These are phyloP conservation scores for Phortica variegata DNA, from an alignment of 1,140 invertebrate genomes.

Conservation along the genomic window DNA sequence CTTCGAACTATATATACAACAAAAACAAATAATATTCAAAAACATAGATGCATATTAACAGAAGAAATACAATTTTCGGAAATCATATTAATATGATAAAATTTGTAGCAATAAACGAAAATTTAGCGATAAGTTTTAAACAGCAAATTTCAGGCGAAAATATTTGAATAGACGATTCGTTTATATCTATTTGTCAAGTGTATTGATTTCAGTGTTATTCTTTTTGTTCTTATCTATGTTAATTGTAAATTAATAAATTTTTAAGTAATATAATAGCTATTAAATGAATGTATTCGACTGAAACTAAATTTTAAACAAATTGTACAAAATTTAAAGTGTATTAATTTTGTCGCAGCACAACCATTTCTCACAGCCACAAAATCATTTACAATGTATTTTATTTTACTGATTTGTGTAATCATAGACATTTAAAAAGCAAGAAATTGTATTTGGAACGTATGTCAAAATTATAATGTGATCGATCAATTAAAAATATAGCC, in stretches of 20 bases:
- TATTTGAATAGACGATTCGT: constrained; percentile 23
- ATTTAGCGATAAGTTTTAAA: constrained; percentile 13
- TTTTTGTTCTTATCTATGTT: constrained; percentile 36
- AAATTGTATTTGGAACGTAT: too few relatives aligned
- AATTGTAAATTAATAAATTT: constrained; percentile 51
- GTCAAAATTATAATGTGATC: too few relatives aligned
- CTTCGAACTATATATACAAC: neutral
- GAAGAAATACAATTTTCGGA: neutral
- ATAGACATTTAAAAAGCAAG: too few relatives aligned
- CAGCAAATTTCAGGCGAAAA: constrained; percentile 12
- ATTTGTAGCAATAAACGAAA: constrained; percentile 13
- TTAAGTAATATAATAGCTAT: constrained; percentile 47
- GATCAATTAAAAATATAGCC: too few relatives aligned
- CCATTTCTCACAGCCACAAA: too few relatives aligned
- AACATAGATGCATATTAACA: neutral
- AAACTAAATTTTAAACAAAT: constrained; percentile 31
- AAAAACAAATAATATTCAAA: neutral
- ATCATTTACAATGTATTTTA: too few relatives aligned
- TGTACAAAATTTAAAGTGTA: too few relatives aligned
- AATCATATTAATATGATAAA: constrained; percentile 5
- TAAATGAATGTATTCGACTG: constrained; percentile 52
- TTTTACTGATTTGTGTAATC: too few relatives aligned
- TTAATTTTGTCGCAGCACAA: too few relatives aligned
- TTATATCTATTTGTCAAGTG: constrained; percentile 5
- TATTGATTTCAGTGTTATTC: constrained; percentile 13